A percentile compares a stretch with the other conserved stretches of the same genome.
phyloP scores from a whole-genome alignment of 2,888 invertebrate species.

The Pristionchus exspectatus region DNA sequence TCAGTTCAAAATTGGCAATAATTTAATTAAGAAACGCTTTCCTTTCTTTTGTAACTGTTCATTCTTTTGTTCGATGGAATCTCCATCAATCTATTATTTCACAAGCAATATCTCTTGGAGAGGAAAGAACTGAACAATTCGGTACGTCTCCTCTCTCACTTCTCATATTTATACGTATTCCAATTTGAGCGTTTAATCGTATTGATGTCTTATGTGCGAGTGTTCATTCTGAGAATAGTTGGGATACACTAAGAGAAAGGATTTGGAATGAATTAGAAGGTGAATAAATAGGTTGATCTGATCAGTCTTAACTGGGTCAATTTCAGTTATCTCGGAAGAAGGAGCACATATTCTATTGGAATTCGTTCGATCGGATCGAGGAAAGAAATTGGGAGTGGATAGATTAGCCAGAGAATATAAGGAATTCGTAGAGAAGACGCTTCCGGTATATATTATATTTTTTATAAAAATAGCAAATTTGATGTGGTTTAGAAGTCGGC shows the following conservation, averaged over 20 bases:
- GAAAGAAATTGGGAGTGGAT: constrained; percentile 32
- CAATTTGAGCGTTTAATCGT: constrained; percentile 41
- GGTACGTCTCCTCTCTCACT: background rate
- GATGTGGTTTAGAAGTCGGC: background rate
- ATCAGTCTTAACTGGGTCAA: background rate
- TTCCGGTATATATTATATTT: background rate
- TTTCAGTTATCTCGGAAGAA: constrained; percentile 6
- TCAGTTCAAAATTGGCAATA: background rate
- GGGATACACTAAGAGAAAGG: background rate
- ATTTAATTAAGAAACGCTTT: background rate
- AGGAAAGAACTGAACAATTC: constrained; percentile 21
- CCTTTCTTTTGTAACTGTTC: constrained; percentile 43
- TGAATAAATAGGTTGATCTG: background rate
- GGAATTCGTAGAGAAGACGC: background rate
- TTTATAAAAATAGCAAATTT: background rate
- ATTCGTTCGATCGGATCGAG: constrained; percentile 27
- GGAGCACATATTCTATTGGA: constrained; percentile 21
- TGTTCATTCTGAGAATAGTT: background rate
- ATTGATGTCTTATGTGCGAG: constrained; percentile 8
- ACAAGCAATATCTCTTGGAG: constrained; percentile 23
- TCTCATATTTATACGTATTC: background rate
- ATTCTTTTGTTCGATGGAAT: constrained; percentile 25
- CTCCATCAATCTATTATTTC: background rate
- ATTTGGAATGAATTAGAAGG: constrained; percentile 41
- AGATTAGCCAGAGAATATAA: constrained; percentile 16